Base-by-base conservation (phyloP, 92 coral and sea anemone genomes). In the Parazoanthus swiftii region DNA sequence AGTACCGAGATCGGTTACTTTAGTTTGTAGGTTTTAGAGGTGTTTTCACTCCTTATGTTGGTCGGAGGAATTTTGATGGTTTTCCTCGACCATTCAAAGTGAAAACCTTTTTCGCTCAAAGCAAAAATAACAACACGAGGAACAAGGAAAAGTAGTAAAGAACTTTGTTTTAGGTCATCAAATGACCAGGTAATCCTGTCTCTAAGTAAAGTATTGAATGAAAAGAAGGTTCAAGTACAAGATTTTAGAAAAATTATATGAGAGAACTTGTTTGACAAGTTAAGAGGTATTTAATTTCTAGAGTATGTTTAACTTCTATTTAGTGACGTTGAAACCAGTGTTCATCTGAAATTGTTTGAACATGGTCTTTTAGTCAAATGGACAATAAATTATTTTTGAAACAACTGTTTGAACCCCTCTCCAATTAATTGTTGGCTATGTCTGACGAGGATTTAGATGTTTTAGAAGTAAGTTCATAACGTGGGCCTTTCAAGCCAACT, bases 211-310 rank as follows among this genome's bases (percentile, higher is more conserved):
- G 9, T 16, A 50, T 18, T 1, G 33, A 54, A 44, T 20, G 39
- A 54, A 8, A 43, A 54, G 83, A 51, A 14, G 77, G 29, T 14
- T 26, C 38, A 36, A 71, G 9, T 26, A 14, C 18, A 26, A 43
- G 77, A 73, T 71, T 5, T 58, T 58, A 58, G 76, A 71, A 15
- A 25, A 25, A 21, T 6, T 54, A 29, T 54, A 54, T 23, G 50
- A 54, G 14, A 26, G 23, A 20, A 26, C 83, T 50, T 79, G 42
- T 51, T 0, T 42, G 59, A 77, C 56, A 23, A 21, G 35, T 43
- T 39, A 44, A 59, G 74, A 81, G 68, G 68, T 81, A 81, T 81
- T 81, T 81, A 81, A 59, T 33, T 81, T 20, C 15, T 81, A 54
- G 85, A 44, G 39, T 18, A 68, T 42, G 26, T 42, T 9, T 26